Evolutionary conservation across 2,888 invertebrate genomes (phyloP).

Genomic region (Toxonevra muliebris): DNA sequence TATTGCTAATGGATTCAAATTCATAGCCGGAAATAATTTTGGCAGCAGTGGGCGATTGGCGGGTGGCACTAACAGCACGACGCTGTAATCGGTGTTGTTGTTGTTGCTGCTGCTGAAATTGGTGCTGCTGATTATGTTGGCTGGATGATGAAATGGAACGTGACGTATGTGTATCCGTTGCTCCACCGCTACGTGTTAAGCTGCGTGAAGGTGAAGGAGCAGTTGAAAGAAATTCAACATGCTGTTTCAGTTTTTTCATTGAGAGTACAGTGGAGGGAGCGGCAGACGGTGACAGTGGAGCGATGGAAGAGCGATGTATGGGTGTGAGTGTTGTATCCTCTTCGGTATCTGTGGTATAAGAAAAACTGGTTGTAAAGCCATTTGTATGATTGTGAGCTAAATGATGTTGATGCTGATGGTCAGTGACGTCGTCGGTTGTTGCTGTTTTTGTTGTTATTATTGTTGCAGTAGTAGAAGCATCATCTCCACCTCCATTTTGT

Average conservation of each 20-base stretch:
- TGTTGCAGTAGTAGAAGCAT: conserved; percentile 22
- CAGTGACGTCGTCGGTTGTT: conserved; percentile 32
- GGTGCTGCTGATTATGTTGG: too few relatives aligned
- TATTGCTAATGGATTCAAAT: conserved; percentile 86
- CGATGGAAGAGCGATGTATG: conserved; percentile 7
- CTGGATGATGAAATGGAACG: conserved; percentile 30
- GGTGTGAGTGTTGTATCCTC: conserved; percentile 41
- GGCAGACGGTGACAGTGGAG: conserved; percentile 32
- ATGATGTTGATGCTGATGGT: conserved; percentile 36
- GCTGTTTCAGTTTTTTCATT: conserved; percentile 59
- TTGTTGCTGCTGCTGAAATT: conserved; percentile 12
- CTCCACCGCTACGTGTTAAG: background rate
- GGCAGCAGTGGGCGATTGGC: conserved; percentile 46
- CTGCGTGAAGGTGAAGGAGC: conserved; percentile 47
- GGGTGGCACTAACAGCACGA: conserved; percentile 40
- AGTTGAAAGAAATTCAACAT: conserved; percentile 56
- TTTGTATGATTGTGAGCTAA: conserved; percentile 38
- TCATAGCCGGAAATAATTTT: conserved; percentile 73
- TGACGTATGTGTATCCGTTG: conserved; percentile 7
- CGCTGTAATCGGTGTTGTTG: conserved; percentile 29
- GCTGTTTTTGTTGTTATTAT: conserved; percentile 28
- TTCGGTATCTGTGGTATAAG: conserved; percentile 48
- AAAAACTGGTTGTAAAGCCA: conserved; percentile 46
- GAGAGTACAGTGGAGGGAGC: conserved; percentile 46
- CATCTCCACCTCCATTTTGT: conserved; percentile 17